Evolutionary conservation across 1,140 invertebrate species (phyloP).

Genomic region (Xylocopa sonorina): DNA sequence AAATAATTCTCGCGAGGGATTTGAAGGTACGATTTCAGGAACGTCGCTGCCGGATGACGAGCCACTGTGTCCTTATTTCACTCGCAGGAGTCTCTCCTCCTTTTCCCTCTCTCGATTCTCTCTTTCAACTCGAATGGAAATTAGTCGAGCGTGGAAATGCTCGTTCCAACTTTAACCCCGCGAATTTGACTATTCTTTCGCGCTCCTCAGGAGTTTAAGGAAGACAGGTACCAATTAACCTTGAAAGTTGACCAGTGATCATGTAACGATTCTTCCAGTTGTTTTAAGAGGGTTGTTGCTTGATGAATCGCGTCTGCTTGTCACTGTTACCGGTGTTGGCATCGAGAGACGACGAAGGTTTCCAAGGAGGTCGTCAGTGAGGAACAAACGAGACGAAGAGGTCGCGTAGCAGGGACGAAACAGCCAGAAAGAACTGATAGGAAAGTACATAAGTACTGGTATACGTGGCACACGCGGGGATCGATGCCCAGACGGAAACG

Average conservation of each 20-base stretch:
- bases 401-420: background rate
- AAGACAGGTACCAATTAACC: no score
- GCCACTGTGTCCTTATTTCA: background rate
- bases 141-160: no score
- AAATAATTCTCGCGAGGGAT: slow-evolving; percentile 10
- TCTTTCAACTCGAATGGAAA: background rate
- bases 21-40: slow-evolving; percentile 25
- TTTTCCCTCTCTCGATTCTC: background rate
- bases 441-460: slow-evolving; percentile 38
- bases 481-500: slow-evolving; percentile 74
- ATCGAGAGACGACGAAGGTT: no score
- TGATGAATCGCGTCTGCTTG: no score
- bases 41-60: background rate
- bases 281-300: no score
- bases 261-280: no score
- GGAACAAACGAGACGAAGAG: background rate
- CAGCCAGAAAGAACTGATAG: slow-evolving; percentile 4
- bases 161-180: no score
- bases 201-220: no score
- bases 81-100: background rate
- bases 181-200: no score
- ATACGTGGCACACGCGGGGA: slow-evolving; percentile 54
- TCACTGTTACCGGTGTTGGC: no score
- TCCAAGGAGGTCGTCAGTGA: background rate
- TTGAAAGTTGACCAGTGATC: no score